These are phyloP conservation scores for Phragmatobia fuliginosa DNA, from an alignment of 2,888 invertebrate genomes.

Conservation along the genomic window DNA sequence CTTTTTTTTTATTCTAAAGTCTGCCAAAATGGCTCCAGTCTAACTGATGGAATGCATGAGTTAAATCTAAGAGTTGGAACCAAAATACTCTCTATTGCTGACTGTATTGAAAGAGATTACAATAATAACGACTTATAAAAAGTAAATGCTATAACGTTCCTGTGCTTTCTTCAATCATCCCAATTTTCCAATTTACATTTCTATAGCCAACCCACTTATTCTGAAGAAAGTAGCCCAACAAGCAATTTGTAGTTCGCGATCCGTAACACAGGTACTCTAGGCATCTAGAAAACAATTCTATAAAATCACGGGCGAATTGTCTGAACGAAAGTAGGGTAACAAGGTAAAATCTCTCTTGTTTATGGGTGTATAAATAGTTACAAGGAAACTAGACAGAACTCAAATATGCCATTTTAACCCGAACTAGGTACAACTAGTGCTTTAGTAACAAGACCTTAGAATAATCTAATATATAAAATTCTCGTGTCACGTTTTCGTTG, in stretches of 20 bases:
- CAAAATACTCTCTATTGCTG: too few relatives aligned
- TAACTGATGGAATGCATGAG: too few relatives aligned
- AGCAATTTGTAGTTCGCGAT: slow-evolving; percentile 65
- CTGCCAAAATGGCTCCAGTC: too few relatives aligned
- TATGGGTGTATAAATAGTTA: slow-evolving; percentile 8
- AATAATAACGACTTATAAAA: not conserved
- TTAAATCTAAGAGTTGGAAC: too few relatives aligned
- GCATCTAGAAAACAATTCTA: slow-evolving; percentile 58
- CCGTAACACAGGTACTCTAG: slow-evolving; percentile 61
- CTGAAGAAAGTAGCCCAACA: slow-evolving; percentile 68
- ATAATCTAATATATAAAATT: too few relatives aligned
- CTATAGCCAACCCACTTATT: slow-evolving; percentile 58
- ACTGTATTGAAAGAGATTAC: not conserved
- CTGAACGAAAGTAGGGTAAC: slow-evolving; percentile 64
- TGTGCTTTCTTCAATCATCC: not conserved
- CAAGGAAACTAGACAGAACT: too few relatives aligned
- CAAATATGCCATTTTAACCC: too few relatives aligned
- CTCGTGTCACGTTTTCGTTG: too few relatives aligned
- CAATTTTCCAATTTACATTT: slow-evolving; percentile 18
- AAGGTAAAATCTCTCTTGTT: slow-evolving; percentile 46
- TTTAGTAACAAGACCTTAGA: too few relatives aligned
- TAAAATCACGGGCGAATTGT: slow-evolving; percentile 61
- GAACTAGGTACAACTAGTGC: too few relatives aligned
- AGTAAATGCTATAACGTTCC: not conserved
- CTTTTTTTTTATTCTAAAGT: too few relatives aligned